These are phyloP conservation scores for Pseudoatta argentina DNA, from an alignment of 1,140 invertebrate genomes.

Conservation along the genomic window DNA sequence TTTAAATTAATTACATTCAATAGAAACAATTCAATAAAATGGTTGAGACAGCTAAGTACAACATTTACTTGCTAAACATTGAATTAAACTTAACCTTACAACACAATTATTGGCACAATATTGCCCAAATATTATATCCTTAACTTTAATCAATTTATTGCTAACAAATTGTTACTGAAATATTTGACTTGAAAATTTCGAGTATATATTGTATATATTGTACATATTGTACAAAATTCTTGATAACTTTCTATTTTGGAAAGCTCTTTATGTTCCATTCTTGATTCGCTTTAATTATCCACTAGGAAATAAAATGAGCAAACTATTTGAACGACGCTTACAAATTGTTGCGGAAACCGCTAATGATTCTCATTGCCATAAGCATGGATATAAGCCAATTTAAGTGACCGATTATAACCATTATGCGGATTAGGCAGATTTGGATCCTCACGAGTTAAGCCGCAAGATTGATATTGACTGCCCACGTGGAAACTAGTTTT, in stretches of 20 bases:
- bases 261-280: neutral
- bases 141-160: too few relatives aligned
- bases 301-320: neutral
- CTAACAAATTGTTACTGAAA: too few relatives aligned
- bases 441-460: neutral
- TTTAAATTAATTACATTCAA: neutral
- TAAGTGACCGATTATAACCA: slow-evolving; percentile 25
- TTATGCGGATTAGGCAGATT: slow-evolving; percentile 41
- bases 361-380: neutral
- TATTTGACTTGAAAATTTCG: neutral
- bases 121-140: too few relatives aligned
- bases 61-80: neutral
- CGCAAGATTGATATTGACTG: slow-evolving; percentile 37
- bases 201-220: neutral
- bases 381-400: slow-evolving; percentile 25
- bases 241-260: neutral
- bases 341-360: neutral
- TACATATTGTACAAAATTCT: neutral
- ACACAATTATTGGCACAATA: too few relatives aligned
- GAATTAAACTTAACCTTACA: neutral
- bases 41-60: neutral
- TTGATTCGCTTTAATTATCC: neutral
- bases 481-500: slow-evolving; percentile 22
- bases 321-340: neutral
- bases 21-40: neutral